phyloP scores from a whole-genome alignment of 2,888 invertebrate genomes.

The Protodeltote pygarga region DNA sequence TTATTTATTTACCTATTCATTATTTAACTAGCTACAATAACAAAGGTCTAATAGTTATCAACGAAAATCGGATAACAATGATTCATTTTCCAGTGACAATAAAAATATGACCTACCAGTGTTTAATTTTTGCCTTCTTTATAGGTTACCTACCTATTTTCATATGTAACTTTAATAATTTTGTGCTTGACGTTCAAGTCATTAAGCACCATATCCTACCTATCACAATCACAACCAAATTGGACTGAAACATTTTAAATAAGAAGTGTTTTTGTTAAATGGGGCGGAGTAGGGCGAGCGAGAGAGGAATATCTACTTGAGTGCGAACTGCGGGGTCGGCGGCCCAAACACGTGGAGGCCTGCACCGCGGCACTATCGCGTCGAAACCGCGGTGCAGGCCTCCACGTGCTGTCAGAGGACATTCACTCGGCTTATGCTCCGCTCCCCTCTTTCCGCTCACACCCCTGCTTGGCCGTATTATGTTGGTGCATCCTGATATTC shows the following conservation, averaged over 20 bases:
- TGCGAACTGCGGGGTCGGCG: conserved; percentile 73
- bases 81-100: not conserved
- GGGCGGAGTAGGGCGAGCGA: conserved; percentile 51
- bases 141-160: not conserved
- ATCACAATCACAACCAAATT: not conserved
- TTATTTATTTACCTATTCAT: too few species aligned
- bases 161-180: not conserved
- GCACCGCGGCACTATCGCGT: conserved; percentile 75
- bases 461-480: conserved; percentile 70
- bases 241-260: conserved; percentile 2
- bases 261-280: conserved; percentile 30
- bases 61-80: too few species aligned
- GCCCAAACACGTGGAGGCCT: conserved; percentile 84
- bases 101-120: not conserved
- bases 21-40: too few species aligned
- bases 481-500: conserved; percentile 82
- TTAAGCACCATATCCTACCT: too few species aligned
- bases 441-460: conserved; percentile 61
- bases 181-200: too few species aligned
- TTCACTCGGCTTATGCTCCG: conserved; percentile 69
- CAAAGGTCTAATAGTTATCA: too few species aligned
- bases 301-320: conserved; percentile 60
- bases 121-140: too few species aligned
- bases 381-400: conserved; percentile 82
- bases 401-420: conserved; percentile 80